These are phyloP conservation scores for Polypedilum pembai DNA, from an alignment of 1,140 invertebrate species.

Conservation along the genomic window DNA sequence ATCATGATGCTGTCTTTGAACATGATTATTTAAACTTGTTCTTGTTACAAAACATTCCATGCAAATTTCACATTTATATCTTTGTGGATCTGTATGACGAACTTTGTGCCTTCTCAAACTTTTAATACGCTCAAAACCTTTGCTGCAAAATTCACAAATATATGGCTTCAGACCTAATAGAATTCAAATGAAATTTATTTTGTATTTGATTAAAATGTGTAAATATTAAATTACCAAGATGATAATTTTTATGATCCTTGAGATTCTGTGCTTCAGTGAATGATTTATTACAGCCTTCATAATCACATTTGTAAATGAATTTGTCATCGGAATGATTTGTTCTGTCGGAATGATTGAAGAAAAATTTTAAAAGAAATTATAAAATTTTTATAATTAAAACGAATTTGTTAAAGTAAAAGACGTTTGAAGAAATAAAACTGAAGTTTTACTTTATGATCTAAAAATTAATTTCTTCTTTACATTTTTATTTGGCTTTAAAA, in stretches of 20 bases:
- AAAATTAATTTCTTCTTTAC: too few relatives aligned
- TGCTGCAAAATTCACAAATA: not conserved
- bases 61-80: not conserved
- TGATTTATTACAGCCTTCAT: not conserved
- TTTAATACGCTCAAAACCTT: not conserved
- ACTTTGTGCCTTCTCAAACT: not conserved
- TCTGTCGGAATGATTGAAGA: too few relatives aligned
- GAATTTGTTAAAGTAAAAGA: too few relatives aligned
- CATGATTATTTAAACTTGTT: not conserved
- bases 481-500: too few relatives aligned
- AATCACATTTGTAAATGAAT: not conserved
- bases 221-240: not conserved
- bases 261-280: not conserved
- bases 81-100: not conserved
- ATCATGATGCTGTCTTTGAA: not conserved
- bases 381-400: too few relatives aligned
- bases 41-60: not conserved
- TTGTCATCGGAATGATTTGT: conserved; percentile 3
- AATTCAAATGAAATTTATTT: too few relatives aligned
- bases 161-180: too few relatives aligned
- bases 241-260: not conserved
- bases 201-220: too few relatives aligned
- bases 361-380: too few relatives aligned
- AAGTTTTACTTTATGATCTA: too few relatives aligned
- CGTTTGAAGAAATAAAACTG: too few relatives aligned